Conservation (phyloP, 64 coral and sea anemone species). For the Porites lutea region DNA sequence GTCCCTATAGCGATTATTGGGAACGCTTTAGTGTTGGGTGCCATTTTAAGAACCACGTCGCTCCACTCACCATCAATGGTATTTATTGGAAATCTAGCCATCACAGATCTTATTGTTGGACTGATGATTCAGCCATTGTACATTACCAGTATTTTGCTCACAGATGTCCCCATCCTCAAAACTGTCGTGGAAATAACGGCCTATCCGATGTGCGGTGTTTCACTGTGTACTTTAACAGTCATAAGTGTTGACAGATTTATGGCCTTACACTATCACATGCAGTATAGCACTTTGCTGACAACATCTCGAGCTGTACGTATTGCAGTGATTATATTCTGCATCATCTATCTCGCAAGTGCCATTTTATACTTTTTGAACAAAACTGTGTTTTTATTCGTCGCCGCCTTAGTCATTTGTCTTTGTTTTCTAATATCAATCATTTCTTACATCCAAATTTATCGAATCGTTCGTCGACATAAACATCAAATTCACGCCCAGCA, state of each 20-base stretch:
- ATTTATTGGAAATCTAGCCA: background rate
- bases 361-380: constrained; percentile 31
- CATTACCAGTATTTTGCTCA: background rate
- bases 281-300: background rate
- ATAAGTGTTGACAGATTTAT: background rate
- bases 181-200: background rate
- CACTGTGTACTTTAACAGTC: background rate
- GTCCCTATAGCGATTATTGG: background rate
- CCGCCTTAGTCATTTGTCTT: background rate
- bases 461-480: constrained; percentile 45
- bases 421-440: constrained; percentile 19
- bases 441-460: constrained; percentile 48
- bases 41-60: background rate
- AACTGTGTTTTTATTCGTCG: background rate
- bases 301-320: background rate
- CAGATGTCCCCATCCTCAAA: background rate
- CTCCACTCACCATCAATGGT: background rate
- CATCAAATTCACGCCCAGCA: constrained; percentile 38
- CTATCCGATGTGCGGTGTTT: background rate
- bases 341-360: background rate
- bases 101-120: constrained; percentile 6
- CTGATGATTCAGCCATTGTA: background rate
- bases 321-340: background rate
- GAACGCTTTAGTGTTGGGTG: background rate
- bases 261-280: background rate